These are phyloP conservation scores for Zeuzera pyrina DNA, from an alignment of 2,888 invertebrate genomes.

Conservation along the genomic window DNA sequence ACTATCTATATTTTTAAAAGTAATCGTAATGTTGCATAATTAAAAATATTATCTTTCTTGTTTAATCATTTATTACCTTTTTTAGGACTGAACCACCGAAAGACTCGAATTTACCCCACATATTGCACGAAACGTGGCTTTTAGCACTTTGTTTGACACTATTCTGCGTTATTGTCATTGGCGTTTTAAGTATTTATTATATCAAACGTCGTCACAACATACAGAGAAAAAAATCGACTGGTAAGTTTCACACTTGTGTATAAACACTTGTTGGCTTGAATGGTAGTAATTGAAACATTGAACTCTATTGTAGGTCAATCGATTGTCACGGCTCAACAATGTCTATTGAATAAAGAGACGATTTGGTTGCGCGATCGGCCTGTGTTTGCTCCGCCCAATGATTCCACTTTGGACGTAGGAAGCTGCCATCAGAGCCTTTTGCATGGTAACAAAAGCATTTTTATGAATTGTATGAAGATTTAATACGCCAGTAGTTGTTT, in stretches of 20 bases:
- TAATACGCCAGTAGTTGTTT: not conserved
- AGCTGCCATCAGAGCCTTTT: constrained; percentile 64
- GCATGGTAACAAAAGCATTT: constrained; percentile 39
- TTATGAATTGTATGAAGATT: not conserved
- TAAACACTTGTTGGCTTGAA: constrained; percentile 5
- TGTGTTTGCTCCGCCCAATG: constrained; percentile 51
- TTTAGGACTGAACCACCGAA: constrained; percentile 62
- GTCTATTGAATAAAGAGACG: constrained; percentile 67
- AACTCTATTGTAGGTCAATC: constrained; percentile 60
- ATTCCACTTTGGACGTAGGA: constrained; percentile 46
- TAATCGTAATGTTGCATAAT: not conserved
- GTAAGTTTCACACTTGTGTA: constrained; percentile 26
- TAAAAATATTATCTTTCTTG: not conserved
- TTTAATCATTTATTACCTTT: constrained; percentile 1
- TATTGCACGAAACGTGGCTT: constrained; percentile 63
- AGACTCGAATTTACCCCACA: constrained; percentile 53
- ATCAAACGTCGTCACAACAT: constrained; percentile 52
- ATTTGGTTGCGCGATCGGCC: constrained; percentile 64
- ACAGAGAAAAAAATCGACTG: constrained; percentile 59
- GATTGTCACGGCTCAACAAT: constrained; percentile 65
- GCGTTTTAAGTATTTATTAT: constrained; percentile 57
- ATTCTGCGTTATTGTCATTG: constrained; percentile 54
- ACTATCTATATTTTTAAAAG: not conserved
- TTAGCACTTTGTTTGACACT: constrained; percentile 53
- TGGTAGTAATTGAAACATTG: constrained; percentile 44